Evolutionary conservation across 2,113 vertebrate species (phyloP).

Genomic region (Ariopsis seemanni): DNA sequence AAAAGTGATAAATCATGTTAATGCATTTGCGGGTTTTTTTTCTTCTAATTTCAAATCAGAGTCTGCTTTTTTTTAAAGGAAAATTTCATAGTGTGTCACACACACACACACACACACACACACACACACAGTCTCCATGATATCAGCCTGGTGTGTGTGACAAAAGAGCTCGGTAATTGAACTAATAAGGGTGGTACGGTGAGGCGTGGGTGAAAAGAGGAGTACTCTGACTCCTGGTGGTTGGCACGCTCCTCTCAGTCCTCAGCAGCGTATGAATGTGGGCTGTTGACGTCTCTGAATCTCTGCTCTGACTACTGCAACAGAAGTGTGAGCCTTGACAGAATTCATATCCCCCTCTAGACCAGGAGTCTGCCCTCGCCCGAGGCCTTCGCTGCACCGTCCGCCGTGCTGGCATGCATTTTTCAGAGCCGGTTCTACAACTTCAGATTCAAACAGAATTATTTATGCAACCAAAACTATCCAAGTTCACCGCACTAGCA

Average conservation of each 20-base stretch:
- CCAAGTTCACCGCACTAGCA: slow-evolving; percentile 50
- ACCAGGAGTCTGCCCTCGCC: slow-evolving; percentile 27
- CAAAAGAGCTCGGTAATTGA: slow-evolving; percentile 65
- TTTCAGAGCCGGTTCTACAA: slow-evolving; percentile 46
- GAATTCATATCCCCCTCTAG: slow-evolving; percentile 62
- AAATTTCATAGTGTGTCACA: neutral
- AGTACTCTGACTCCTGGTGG: slow-evolving; percentile 64
- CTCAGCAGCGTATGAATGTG: slow-evolving; percentile 25
- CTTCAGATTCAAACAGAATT: slow-evolving; percentile 53
- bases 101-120: neutral
- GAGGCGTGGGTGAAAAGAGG: slow-evolving; percentile 48
- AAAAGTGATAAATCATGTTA: neutral
- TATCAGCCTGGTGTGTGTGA: slow-evolving; percentile 1
- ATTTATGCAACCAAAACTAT: slow-evolving; percentile 55
- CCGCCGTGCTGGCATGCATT: slow-evolving; percentile 42
- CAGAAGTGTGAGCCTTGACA: slow-evolving; percentile 58
- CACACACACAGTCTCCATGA: neutral
- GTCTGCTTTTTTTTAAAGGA: neutral
- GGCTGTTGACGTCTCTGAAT: slow-evolving; percentile 36
- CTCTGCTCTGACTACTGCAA: slow-evolving; percentile 33
- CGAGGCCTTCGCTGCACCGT: slow-evolving; percentile 3
- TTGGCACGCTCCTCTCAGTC: slow-evolving; percentile 46
- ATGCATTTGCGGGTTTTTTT: neutral
- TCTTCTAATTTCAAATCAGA: neutral
- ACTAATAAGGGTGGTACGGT: slow-evolving; percentile 54